Conservation (phyloP, 2,888 invertebrate genomes). For the Drosophila paramelanica region DNA sequence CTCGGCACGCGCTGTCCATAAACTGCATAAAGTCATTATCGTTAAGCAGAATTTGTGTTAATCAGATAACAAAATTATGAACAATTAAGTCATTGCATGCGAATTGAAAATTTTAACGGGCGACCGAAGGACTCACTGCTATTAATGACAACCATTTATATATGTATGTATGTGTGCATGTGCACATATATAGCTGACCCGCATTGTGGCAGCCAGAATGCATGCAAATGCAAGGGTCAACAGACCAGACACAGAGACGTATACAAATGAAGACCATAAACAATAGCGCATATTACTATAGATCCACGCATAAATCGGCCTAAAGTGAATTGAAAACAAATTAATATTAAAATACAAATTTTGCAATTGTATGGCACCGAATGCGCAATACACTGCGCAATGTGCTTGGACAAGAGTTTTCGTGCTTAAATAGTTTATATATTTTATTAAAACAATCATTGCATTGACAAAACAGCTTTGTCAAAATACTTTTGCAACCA, state of each 20-base stretch:
- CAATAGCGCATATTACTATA: slow-evolving; percentile 23
- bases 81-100: slow-evolving; percentile 80
- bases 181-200: neutral
- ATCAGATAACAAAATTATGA: slow-evolving; percentile 81
- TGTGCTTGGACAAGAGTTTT: too few species aligned
- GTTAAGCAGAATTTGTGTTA: slow-evolving; percentile 80
- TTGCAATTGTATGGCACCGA: neutral
- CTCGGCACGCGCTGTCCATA: slow-evolving; percentile 69
- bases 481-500: too few species aligned
- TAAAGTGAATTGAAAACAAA: neutral
- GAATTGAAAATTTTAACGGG: slow-evolving; percentile 77
- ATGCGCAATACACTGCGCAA: too few species aligned
- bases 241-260: slow-evolving; percentile 23
- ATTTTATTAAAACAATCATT: too few species aligned
- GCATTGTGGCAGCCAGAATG: slow-evolving; percentile 16
- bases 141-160: slow-evolving; percentile 51
- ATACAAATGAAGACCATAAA: slow-evolving; percentile 55
- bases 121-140: slow-evolving; percentile 23
- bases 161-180: slow-evolving; percentile 10
- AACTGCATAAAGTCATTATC: slow-evolving; percentile 80
- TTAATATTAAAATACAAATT: neutral
- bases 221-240: neutral
- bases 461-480: too few species aligned
- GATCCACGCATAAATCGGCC: neutral
- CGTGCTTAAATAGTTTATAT: neutral